Conservation (phyloP, 2,113 vertebrate species). For the Cynocephalus volans region DNA sequence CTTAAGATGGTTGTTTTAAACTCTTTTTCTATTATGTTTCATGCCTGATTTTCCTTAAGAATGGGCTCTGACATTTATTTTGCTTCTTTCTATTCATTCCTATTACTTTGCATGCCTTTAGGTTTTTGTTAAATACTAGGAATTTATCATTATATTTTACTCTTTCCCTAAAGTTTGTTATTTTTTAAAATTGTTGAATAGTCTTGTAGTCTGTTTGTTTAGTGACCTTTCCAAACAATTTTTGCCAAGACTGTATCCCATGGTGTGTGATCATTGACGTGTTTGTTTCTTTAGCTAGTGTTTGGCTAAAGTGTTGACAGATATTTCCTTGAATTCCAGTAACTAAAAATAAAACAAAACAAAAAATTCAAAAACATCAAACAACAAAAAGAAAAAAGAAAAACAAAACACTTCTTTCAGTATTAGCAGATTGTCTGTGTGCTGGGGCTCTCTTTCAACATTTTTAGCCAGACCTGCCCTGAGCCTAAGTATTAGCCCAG, state of each 20-base stretch:
- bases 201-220: not conserved
- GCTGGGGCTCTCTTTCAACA: not conserved
- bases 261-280: not conserved
- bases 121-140: not conserved
- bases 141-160: not conserved
- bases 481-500: not conserved
- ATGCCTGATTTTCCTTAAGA: not conserved
- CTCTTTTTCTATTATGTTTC: not conserved
- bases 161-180: not conserved
- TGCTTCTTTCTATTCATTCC: not conserved
- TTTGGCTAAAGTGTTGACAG: not conserved
- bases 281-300: not conserved
- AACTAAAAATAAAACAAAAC: not conserved
- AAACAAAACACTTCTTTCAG: not conserved
- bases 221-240: not conserved
- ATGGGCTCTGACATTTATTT: not conserved
- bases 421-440: not conserved
- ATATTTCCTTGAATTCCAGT: not conserved
- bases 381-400: not conserved
- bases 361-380: not conserved
- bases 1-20: not conserved
- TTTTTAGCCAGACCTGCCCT: not conserved
- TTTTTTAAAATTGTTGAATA: not conserved
- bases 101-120: not conserved
- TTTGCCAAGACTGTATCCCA: not conserved